Percentiles rank a stretch among this genome's conserved stretches.
phyloP scores from a whole-genome alignment of 2,888 invertebrate genomes.

The Drosophila neotestacea region DNA sequence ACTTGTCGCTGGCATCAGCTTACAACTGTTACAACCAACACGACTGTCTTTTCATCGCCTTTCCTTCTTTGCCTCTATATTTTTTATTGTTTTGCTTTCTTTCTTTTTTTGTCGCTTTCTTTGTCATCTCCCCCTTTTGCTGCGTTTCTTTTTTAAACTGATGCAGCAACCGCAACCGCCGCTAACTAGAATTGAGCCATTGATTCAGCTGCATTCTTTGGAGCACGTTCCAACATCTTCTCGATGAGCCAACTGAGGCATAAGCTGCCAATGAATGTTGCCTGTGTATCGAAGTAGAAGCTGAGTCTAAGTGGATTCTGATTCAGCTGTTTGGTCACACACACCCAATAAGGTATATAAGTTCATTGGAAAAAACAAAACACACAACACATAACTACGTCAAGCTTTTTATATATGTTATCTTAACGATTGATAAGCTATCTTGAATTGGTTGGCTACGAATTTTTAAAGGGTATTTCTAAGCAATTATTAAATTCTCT shows the following conservation, averaged over 20 bases:
- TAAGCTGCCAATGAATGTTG: conserved; percentile 58
- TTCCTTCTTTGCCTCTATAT: neutral
- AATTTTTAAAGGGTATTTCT: neutral
- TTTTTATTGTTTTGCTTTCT: conserved; percentile 6
- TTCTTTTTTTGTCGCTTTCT: conserved; percentile 43
- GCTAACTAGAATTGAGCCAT: conserved; percentile 52
- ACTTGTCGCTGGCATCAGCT: conserved; percentile 50
- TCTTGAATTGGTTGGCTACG: too few relatives aligned
- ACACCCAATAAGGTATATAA: neutral
- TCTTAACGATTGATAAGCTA: too few relatives aligned
- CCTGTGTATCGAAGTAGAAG: conserved; percentile 33
- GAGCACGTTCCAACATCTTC: conserved; percentile 34
- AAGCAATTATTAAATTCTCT: neutral
- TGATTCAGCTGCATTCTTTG: conserved; percentile 39
- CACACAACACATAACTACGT: too few relatives aligned
- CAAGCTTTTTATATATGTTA: too few relatives aligned
- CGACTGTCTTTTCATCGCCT: conserved; percentile 54
- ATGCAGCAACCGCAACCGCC: conserved; percentile 34
- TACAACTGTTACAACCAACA: conserved; percentile 65
- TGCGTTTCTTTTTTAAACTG: conserved; percentile 32
- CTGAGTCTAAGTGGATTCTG: conserved; percentile 28
- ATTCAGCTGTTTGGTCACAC: neutral
- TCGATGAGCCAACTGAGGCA: conserved; percentile 38
- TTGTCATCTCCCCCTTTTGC: conserved; percentile 23
- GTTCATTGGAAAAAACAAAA: neutral